Evolutionary conservation across 2,888 invertebrate genomes (phyloP), one percentile per base, ranked within the genome.

Genomic region (Yponomeuta cagnagella): DNA sequence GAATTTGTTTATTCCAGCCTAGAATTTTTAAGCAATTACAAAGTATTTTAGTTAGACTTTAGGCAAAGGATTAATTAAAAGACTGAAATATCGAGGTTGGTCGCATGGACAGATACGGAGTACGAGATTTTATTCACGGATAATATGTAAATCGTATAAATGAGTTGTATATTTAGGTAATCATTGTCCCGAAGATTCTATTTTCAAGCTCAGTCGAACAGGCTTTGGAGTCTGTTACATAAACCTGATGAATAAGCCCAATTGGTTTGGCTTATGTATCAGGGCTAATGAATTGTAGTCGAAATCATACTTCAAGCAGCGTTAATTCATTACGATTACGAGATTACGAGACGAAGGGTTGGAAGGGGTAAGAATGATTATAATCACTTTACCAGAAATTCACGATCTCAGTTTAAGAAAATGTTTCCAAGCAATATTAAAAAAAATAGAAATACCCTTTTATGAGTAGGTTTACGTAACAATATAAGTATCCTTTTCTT

Each of bases 321-420:
- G 43, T 5, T 43, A 43, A 8, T 8, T 43, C 43, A 43, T 8
- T 23, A 23, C 23, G 23, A 23, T 23, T 23, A 23, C 23, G 23
- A 23, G 8, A 43, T 43, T 43, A 8, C 0, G 43, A 43, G 43
- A 43, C 43, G 43, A 43, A 43, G 6, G 6, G 8, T 8, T 43
- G 2, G 52, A 15, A 58, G 15, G 12, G 12, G 52, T 58, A 58
- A 15, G 52, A 58, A 58, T 58, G 52, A 58, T 58, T 12, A 58
- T 58, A 15, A 58, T 43, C 52, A 37, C 9, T 64, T 63, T 70
- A 70, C 70, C 70, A 70, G 70, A 65, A 52, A 70, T 48, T 52
- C 70, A 48, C 65, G 70, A 70, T 70, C 70, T 70, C 70, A 70
- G 37, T 66, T 66, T 23, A 31, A 43, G 63, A 33, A 33, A 69